These are phyloP conservation scores for Sarotherodon lohbergeri DNA, from an alignment of 2,113 vertebrate species.

Conservation along the genomic window DNA sequence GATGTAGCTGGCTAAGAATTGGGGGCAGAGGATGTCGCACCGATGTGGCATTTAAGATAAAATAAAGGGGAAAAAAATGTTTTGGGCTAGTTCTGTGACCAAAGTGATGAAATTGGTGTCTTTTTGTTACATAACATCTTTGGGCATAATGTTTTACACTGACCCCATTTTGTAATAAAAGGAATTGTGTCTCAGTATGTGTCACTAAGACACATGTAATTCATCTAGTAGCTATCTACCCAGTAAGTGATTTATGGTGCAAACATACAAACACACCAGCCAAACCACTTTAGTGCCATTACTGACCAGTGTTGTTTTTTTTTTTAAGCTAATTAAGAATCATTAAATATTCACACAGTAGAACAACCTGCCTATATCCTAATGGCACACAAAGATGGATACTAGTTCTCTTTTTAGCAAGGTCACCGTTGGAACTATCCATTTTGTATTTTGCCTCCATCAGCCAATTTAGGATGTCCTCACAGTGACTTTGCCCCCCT, in stretches of 20 bases:
- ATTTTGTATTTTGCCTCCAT: slow-evolving; percentile 45
- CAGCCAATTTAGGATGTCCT: slow-evolving; percentile 46
- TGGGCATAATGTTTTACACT: not conserved
- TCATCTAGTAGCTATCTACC: not conserved
- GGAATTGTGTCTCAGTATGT: not conserved
- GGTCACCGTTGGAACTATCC: slow-evolving; percentile 4
- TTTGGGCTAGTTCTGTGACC: not conserved
- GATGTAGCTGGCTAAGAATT: not conserved
- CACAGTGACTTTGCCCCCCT: slow-evolving; percentile 17
- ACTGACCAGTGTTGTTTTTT: not conserved
- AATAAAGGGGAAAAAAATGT: not conserved
- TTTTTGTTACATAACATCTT: not conserved
- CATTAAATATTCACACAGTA: slow-evolving; percentile 52
- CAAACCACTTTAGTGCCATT: not conserved
- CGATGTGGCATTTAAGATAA: not conserved
- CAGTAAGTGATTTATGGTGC: not conserved
- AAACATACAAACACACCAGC: not conserved
- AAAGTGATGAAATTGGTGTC: not conserved
- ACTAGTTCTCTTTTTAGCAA: not conserved
- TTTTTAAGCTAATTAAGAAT: slow-evolving; percentile 24
- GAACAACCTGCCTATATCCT: slow-evolving; percentile 37
- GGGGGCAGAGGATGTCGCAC: not conserved
- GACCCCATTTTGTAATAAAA: not conserved
- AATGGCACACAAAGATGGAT: slow-evolving; percentile 29
- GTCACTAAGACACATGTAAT: not conserved